Evolutionary conservation across 2,113 vertebrate genomes (phyloP).

Genomic region (Geococcyx californianus): DNA sequence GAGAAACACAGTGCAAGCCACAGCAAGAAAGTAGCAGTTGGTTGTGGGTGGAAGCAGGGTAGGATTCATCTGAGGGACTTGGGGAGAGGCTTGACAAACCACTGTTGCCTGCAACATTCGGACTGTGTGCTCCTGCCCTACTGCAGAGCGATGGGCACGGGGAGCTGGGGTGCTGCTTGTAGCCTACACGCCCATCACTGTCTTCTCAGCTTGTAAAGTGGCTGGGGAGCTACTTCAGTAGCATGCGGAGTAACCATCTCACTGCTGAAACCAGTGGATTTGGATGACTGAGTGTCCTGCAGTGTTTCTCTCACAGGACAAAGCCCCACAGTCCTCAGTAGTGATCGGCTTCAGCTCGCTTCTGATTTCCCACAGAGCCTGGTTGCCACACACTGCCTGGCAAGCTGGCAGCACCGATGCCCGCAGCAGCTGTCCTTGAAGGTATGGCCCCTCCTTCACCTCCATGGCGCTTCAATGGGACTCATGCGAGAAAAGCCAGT

Average conservation of each 20-base stretch:
- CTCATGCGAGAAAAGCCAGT: not conserved
- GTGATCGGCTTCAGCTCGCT: not conserved
- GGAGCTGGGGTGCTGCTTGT: not conserved
- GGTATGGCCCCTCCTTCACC: not conserved
- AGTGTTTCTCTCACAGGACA: not conserved
- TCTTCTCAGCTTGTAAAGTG: not conserved
- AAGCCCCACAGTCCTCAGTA: not conserved
- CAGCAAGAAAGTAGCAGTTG: not conserved
- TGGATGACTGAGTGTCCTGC: not conserved
- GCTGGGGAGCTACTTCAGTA: rapidly evolving
- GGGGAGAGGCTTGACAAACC: not conserved
- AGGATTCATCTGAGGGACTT: not conserved
- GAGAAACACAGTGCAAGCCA: not conserved
- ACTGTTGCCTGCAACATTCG: rapidly evolving
- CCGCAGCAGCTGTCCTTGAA: not conserved
- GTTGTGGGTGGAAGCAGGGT: not conserved
- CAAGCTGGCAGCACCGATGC: rapidly evolving
- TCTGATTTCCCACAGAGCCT: not conserved
- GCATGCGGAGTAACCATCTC: rapidly evolving
- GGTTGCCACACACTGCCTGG: rapidly evolving
- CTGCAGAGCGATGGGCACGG: not conserved
- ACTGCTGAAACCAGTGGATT: not conserved
- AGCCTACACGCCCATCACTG: rapidly evolving
- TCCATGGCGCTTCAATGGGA: not conserved
- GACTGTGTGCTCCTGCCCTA: not conserved